phyloP scores from a whole-genome alignment of 2,888 invertebrate genomes.

The Chymomyza fuscimana region DNA sequence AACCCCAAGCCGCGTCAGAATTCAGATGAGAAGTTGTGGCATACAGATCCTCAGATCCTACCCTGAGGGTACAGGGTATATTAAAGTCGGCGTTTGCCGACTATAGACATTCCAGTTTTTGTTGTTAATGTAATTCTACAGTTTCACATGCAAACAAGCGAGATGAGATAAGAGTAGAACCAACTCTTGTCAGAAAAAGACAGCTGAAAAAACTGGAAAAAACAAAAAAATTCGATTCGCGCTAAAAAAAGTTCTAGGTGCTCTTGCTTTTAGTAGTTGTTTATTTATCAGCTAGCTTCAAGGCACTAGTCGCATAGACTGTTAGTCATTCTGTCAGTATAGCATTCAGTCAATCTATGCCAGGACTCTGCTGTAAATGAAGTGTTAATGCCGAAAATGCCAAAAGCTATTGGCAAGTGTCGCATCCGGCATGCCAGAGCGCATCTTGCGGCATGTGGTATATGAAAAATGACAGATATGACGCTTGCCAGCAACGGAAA shows the following conservation, averaged over 20 bases:
- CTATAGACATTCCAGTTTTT: neutral
- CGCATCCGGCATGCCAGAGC: constrained; percentile 37
- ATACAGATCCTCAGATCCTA: too few relatives aligned
- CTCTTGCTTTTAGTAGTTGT: constrained; percentile 18
- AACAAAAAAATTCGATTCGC: neutral
- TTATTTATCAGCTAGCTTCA: constrained; percentile 34
- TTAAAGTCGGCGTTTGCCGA: too few relatives aligned
- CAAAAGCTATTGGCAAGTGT: constrained; percentile 49
- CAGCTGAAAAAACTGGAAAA: neutral
- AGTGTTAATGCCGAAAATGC: constrained; percentile 48
- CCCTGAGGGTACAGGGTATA: too few relatives aligned
- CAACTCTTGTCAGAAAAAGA: constrained; percentile 16
- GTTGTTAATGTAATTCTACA: constrained; percentile 36
- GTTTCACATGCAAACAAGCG: constrained; percentile 28
- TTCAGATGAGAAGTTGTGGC: too few relatives aligned
- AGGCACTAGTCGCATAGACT: neutral
- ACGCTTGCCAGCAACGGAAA: neutral
- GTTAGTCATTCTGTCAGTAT: constrained; percentile 25
- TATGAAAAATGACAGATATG: neutral
- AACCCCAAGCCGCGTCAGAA: too few relatives aligned
- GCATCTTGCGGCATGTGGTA: neutral
- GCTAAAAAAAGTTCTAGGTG: neutral
- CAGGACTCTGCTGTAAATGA: constrained; percentile 41
- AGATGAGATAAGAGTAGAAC: constrained; percentile 5
- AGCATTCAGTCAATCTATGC: constrained; percentile 5